Conservation (phyloP, 2,113 vertebrate species). For the Lagopus leucura region DNA sequence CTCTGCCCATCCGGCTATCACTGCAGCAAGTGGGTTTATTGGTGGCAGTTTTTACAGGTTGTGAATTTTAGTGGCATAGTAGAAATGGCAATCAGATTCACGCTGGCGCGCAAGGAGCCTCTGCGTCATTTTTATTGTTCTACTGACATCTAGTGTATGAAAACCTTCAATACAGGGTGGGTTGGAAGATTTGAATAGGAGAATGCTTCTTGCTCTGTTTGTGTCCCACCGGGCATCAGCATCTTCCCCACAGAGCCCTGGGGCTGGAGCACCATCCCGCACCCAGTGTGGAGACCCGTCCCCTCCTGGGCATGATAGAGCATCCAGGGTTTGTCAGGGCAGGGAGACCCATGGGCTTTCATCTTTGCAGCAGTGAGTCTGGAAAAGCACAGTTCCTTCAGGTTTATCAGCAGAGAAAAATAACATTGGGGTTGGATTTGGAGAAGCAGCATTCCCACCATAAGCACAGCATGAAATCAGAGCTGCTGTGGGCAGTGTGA, state of each 20-base stretch:
- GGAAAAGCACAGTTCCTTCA: background rate
- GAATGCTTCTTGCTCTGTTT: background rate
- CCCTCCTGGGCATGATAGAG: background rate
- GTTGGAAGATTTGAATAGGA: rapidly evolving
- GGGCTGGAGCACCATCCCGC: background rate
- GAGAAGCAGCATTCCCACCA: background rate
- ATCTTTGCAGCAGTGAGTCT: no score
- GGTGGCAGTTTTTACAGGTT: rapidly evolving
- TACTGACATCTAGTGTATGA: slow-evolving; percentile 63
- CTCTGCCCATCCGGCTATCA: background rate
- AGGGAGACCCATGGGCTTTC: background rate
- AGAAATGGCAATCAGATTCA: background rate
- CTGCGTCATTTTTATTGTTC: background rate
- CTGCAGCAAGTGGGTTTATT: background rate
- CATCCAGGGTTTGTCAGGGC: background rate
- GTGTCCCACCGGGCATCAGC: background rate
- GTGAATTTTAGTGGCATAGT: background rate
- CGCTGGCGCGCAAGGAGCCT: background rate
- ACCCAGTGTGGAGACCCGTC: background rate
- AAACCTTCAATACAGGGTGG: background rate
- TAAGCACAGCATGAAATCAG: background rate
- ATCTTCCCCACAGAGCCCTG: background rate
- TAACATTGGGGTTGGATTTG: background rate
- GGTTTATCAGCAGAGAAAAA: background rate
- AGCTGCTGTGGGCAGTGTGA: background rate